These are phyloP conservation scores for Knipowitschia caucasica DNA, from an alignment of 2,797 vertebrate species.

Conservation along the genomic window DNA sequence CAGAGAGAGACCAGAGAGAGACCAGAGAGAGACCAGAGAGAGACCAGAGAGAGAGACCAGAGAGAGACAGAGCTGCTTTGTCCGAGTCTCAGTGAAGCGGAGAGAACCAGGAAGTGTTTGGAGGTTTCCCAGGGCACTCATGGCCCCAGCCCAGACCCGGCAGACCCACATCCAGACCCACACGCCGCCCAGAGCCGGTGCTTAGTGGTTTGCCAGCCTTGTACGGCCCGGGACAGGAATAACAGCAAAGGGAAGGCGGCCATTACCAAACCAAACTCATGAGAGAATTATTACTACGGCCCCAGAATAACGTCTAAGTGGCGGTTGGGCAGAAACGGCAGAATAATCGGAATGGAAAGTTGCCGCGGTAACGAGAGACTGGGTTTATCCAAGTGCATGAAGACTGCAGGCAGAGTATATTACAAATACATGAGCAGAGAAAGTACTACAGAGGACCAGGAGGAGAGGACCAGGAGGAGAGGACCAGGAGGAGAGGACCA, in stretches of 20 bases:
- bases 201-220: conserved; percentile 59
- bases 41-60: too few species aligned
- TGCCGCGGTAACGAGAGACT: conserved; percentile 35
- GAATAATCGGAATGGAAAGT: conserved; percentile 49
- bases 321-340: conserved; percentile 38
- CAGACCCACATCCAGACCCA: conserved; percentile 60
- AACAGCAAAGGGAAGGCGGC: conserved; percentile 70
- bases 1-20: too few species aligned
- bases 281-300: conserved; percentile 57
- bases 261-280: conserved; percentile 57
- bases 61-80: too few species aligned
- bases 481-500: too few species aligned
- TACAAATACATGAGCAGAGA: neutral
- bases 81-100: too few species aligned
- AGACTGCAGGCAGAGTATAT: neutral
- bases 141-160: conserved; percentile 22
- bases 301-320: conserved; percentile 61
- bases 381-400: conserved; percentile 24
- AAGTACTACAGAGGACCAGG: too few species aligned
- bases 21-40: too few species aligned
- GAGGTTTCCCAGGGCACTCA: conserved; percentile 18
- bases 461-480: too few species aligned
- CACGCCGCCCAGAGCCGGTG: conserved; percentile 62
- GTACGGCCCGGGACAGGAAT: conserved; percentile 67
- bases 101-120: too few species aligned